These are phyloP conservation scores for Enteromius afrohamiltoni DNA, from an alignment of 2,797 vertebrate species.

Conservation along the genomic window DNA sequence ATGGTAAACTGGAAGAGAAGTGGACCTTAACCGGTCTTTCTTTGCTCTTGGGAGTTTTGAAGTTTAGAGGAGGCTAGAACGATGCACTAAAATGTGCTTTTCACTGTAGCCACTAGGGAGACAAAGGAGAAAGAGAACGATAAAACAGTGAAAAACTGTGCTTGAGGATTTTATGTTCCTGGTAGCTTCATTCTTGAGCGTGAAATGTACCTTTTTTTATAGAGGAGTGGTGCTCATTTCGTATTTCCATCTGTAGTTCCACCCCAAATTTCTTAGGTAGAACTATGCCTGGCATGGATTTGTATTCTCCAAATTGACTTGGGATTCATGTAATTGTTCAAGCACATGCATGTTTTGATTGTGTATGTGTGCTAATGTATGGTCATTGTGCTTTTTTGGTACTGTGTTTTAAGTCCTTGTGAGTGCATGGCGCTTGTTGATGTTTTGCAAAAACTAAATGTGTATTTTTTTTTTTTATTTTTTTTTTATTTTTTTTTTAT, in stretches of 20 bases:
- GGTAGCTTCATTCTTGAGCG: conserved; percentile 13
- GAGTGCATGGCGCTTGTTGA: background rate
- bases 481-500: background rate
- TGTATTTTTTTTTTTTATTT: no score
- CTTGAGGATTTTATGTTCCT: background rate
- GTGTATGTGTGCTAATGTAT: background rate
- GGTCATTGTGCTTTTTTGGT: background rate
- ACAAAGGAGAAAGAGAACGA: background rate
- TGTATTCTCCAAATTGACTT: background rate
- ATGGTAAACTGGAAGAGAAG: background rate
- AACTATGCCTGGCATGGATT: conserved; percentile 13
- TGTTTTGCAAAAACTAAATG: background rate
- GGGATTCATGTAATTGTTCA: background rate
- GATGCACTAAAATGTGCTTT: conserved; percentile 19
- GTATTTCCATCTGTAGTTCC: background rate
- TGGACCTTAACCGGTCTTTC: background rate
- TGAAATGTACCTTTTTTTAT: background rate
- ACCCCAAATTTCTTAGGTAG: background rate
- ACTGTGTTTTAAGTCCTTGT: background rate
- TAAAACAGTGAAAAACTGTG: background rate
- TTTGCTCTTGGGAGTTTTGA: conserved; percentile 19
- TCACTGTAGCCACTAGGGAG: conserved; percentile 6
- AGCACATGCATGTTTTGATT: conserved; percentile 25
- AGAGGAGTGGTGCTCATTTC: background rate
- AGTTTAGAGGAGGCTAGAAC: background rate